These are phyloP conservation scores for Perognathus longimembris DNA, from an alignment of 2,113 vertebrate genomes.

Conservation along the genomic window DNA sequence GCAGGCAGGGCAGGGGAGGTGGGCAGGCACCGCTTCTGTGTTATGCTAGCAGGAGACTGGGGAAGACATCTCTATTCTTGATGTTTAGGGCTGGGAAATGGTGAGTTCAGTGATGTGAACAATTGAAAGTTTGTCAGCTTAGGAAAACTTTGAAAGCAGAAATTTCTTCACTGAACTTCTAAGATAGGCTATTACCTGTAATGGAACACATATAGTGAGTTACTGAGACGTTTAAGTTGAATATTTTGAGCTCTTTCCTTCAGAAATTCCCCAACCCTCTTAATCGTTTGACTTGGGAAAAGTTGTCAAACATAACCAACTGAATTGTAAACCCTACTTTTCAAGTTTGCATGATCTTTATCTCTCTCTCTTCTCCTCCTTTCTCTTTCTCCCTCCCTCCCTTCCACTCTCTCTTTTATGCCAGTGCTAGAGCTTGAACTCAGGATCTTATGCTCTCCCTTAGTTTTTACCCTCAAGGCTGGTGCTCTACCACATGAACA, in stretches of 20 bases:
- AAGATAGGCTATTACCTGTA: background rate
- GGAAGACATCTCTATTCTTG: accelerated
- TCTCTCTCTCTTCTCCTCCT: too few relatives aligned
- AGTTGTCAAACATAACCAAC: background rate
- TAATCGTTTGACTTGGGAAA: constrained; percentile 1
- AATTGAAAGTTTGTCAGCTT: accelerated
- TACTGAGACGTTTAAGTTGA: background rate
- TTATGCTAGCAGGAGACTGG: background rate
- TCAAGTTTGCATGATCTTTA: background rate
- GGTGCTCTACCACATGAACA: too few relatives aligned
- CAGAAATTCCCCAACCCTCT: background rate
- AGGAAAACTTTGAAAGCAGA: background rate
- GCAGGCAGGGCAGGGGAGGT: background rate
- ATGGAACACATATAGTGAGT: constrained; percentile 1
- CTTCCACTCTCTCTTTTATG: too few relatives aligned
- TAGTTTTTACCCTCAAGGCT: too few relatives aligned
- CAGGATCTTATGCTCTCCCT: too few relatives aligned
- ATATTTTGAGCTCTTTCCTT: background rate
- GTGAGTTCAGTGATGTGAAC: background rate
- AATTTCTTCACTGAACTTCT: background rate
- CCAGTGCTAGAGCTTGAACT: too few relatives aligned
- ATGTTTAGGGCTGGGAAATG: background rate
- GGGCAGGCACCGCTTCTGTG: background rate
- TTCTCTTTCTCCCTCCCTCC: too few relatives aligned
- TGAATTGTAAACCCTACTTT: background rate